phyloP scores from a whole-genome alignment of 2,888 invertebrate genomes.

The Neoaliturus tenellus region DNA sequence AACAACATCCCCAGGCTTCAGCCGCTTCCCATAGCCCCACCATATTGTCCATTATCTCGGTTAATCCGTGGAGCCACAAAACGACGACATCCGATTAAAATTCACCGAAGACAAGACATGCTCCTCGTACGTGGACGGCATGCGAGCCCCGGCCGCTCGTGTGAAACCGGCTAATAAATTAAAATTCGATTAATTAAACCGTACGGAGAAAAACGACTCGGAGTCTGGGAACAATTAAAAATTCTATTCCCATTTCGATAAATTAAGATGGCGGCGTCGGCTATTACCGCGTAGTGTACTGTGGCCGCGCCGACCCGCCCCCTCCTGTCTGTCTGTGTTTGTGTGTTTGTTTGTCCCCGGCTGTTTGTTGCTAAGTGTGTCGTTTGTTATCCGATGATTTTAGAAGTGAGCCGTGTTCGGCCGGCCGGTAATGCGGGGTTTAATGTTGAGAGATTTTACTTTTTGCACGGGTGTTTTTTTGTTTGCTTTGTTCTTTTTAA shows the following conservation, averaged over 20 bases:
- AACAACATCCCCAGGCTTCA: too few relatives aligned
- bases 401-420: not conserved
- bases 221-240: constrained; percentile 49
- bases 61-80: constrained; percentile 41
- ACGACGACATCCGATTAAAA: constrained; percentile 28
- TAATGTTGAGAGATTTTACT: too few relatives aligned
- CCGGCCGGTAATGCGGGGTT: not conserved
- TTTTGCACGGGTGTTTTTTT: not conserved
- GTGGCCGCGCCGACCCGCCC: constrained; percentile 26
- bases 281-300: constrained; percentile 7
- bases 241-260: constrained; percentile 54
- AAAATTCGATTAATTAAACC: constrained; percentile 51
- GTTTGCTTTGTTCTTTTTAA: not conserved
- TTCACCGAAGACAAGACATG: constrained; percentile 28
- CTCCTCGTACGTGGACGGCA: constrained; percentile 8
- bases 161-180: constrained; percentile 46
- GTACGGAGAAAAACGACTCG: constrained; percentile 41
- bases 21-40: not conserved
- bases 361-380: constrained; percentile 17
- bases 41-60: constrained; percentile 28
- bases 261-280: constrained; percentile 46
- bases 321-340: constrained; percentile 28
- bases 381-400: constrained; percentile 8
- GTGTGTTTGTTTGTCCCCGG: constrained; percentile 22
- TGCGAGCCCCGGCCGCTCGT: constrained; percentile 27